Evolutionary conservation across 1,140 invertebrate genomes (phyloP), one percentile per base, ranked within the genome.

Genomic region (Listronotus oregonensis): DNA sequence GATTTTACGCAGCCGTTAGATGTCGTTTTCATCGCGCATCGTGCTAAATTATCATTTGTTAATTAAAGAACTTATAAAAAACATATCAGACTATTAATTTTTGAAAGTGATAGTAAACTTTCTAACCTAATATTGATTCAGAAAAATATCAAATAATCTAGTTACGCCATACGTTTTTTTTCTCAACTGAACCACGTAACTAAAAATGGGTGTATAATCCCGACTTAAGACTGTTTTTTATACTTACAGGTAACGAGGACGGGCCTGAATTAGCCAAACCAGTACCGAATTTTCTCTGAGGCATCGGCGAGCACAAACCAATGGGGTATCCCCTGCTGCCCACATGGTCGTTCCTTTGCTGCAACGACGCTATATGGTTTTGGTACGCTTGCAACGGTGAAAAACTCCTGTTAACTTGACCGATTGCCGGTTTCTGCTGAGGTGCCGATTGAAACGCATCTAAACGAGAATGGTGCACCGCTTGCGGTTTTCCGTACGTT

Each of bases 381-480:
- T 75, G 68, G 57, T 73, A 69, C 37, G 62, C 57, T 64, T 71
- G 67, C 10, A 72, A 69, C 9, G 71, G 74, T 6, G 71, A 72
- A 62, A 66, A 74, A 27, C 60, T 68, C n/a, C 60, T 60, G 39
- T 32, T 62, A 10, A 7, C 31, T 9, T 8, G 12, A 12, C 8
- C 8, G 8, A 31, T 21, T 9, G 56, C 17, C 9, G 32, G 34
- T 11, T 54, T 18, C 27, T 40, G 44, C 17, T 4, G 32, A 9
- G 37, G 42, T 15, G 47, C 42, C 42, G 34, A 37, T 37, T 68
- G 64, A 37, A 65, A 72, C 7, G 52, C 51, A 18, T 54, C 47
- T 18, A 69, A 46, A 17, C 70, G 64, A 10, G 70, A 72, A 14
- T 47, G 52, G 27, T 64, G 70, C 12, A 52, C 6, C n/a, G n/a